Evolutionary conservation across 30 jellyfish, hydroid and myxozoan species (phyloP).

Genomic region (Haliclystus octoradiatus): DNA sequence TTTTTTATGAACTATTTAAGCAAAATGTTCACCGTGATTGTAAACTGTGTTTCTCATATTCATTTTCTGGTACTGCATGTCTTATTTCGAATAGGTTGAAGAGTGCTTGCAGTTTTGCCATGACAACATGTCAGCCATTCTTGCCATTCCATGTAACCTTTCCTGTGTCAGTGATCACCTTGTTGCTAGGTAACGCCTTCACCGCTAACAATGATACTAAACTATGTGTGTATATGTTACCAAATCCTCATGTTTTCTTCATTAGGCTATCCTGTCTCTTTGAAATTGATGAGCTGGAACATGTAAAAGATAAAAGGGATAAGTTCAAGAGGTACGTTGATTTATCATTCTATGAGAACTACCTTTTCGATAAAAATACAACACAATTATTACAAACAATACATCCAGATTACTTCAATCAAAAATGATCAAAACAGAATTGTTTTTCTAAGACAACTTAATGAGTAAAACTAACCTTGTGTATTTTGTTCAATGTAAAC

Average conservation of each 20-base stretch:
- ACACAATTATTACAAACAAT: no score
- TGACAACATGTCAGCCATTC: slow-evolving; percentile 44
- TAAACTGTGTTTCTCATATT: no score
- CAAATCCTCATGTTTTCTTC: not conserved
- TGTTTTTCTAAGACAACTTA: no score
- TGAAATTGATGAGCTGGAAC: slow-evolving; percentile 52
- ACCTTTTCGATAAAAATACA: not conserved
- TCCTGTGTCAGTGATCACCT: slow-evolving; percentile 68
- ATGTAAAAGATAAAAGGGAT: slow-evolving; percentile 60
- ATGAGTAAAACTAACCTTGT: no score
- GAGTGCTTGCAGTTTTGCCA: slow-evolving; percentile 64
- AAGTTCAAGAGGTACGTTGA: slow-evolving; percentile 59
- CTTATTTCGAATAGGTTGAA: slow-evolving; percentile 45
- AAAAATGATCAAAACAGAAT: no score
- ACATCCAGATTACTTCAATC: no score
- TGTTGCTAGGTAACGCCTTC: slow-evolving; percentile 53
- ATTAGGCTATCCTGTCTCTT: slow-evolving; percentile 58
- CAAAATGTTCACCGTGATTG: no score
- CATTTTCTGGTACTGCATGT: slow-evolving; percentile 5
- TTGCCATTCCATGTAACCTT: slow-evolving; percentile 86
- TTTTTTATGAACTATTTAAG: no score
- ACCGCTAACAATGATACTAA: not conserved
- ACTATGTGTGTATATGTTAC: not conserved
- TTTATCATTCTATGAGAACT: not conserved
- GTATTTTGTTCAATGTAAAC: no score